phyloP scores from a whole-genome alignment of 2,113 vertebrate genomes.

The Etia nguti region DNA sequence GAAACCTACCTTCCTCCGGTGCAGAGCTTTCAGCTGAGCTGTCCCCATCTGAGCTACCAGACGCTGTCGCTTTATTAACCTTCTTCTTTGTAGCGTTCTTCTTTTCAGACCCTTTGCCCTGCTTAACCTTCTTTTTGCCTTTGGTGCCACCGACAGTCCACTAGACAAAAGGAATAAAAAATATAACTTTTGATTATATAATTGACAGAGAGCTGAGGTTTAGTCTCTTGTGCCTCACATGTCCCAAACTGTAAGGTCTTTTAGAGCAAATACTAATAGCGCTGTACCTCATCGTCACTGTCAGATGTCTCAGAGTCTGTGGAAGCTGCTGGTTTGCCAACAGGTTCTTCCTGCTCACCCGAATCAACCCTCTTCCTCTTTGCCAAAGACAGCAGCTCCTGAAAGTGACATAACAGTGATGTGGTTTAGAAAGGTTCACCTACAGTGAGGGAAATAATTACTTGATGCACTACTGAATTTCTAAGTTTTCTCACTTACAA shows the following conservation, averaged over 20 bases:
- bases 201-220: neutral
- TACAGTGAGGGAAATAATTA: neutral
- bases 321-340: constrained; percentile 91
- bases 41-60: constrained; percentile 93
- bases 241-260: neutral
- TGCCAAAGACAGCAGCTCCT: constrained; percentile 93
- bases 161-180: constrained; percentile 55
- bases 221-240: neutral
- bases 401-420: neutral
- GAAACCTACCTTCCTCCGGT: constrained; percentile 89
- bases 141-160: constrained; percentile 98
- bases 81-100: constrained; percentile 88
- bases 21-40: constrained; percentile 95
- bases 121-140: constrained; percentile 94
- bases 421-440: neutral
- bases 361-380: constrained; percentile 95
- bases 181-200: neutral
- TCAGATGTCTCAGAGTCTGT: constrained; percentile 96
- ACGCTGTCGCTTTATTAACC: constrained; percentile 87
- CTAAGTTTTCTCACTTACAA: neutral
- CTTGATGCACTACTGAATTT: neutral
- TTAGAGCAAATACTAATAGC: rapidly evolving
- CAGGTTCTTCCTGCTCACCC: constrained; percentile 89
- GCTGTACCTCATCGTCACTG: constrained; percentile 89
- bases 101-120: constrained; percentile 86